phyloP scores from a whole-genome alignment of 2,888 invertebrate genomes.

The Abrostola triplasia region DNA sequence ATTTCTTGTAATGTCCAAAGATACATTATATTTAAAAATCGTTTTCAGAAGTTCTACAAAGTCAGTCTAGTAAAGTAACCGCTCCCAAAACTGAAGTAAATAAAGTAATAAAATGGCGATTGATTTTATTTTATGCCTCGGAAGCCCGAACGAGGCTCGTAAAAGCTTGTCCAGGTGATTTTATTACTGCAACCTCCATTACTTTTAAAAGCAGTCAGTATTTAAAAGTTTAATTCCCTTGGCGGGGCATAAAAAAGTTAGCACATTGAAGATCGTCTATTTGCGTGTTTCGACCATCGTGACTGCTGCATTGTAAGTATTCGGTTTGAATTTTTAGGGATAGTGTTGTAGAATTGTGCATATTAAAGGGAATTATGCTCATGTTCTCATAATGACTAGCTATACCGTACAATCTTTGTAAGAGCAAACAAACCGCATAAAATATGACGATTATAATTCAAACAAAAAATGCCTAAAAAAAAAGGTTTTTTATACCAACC shows the following conservation, averaged over 20 bases:
- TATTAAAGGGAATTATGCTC: too few species aligned
- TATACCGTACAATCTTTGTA: too few species aligned
- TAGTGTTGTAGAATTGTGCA: too few species aligned
- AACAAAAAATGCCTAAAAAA: too few species aligned
- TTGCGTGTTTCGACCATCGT: background rate
- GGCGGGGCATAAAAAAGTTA: background rate
- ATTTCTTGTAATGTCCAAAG: too few species aligned
- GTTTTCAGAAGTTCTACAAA: conserved; percentile 1
- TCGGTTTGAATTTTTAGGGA: too few species aligned
- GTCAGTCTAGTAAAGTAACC: background rate
- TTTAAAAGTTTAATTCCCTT: conserved; percentile 13
- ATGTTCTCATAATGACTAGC: too few species aligned
- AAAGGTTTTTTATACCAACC: too few species aligned
- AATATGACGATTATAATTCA: too few species aligned
- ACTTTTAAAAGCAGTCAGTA: conserved; percentile 19
- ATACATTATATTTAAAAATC: background rate
- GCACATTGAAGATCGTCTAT: background rate
- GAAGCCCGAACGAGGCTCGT: conserved; percentile 23
- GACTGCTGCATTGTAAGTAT: too few species aligned
- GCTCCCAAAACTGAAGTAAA: background rate
- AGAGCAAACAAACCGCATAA: too few species aligned
- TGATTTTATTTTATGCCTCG: conserved; percentile 31
- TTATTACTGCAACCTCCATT: conserved; percentile 26
- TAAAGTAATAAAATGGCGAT: conserved; percentile 14
- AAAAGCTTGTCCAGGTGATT: conserved; percentile 45